Evolutionary conservation across 2,888 invertebrate genomes (phyloP).

Genomic region (Papilio demoleus): DNA sequence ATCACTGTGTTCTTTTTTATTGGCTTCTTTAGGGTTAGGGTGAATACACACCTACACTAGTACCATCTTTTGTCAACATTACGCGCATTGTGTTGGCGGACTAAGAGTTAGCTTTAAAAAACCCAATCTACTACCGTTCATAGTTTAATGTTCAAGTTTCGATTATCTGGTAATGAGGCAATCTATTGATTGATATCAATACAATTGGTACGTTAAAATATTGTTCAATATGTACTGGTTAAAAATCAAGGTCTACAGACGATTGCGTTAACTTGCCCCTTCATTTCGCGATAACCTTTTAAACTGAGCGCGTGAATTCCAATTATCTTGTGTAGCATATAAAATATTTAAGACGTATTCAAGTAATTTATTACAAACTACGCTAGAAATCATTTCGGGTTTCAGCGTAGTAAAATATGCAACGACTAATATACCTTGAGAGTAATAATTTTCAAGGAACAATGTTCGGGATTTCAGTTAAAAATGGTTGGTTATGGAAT

Average conservation of each 20-base stretch:
- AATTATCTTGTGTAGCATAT: constrained; percentile 48
- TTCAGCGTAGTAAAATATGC: too few relatives aligned
- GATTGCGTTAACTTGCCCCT: constrained; percentile 46
- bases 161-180: constrained; percentile 1
- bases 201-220: constrained; percentile 32
- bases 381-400: neutral
- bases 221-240: constrained; percentile 44
- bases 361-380: neutral
- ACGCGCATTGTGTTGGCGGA: too few relatives aligned
- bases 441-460: too few relatives aligned
- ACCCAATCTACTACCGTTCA: neutral
- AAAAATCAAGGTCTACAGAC: constrained; percentile 56
- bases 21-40: too few relatives aligned
- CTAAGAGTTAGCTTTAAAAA: too few relatives aligned
- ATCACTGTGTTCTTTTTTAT: too few relatives aligned
- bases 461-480: too few relatives aligned
- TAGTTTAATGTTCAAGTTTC: neutral
- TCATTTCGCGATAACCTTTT: constrained; percentile 58
- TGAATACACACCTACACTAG: too few relatives aligned
- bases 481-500: too few relatives aligned
- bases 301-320: constrained; percentile 56
- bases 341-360: constrained; percentile 25
- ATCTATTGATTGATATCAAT: constrained; percentile 44
- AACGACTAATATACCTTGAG: too few relatives aligned
- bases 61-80: neutral